A percentile compares a stretch with the other conserved stretches of the same genome.
Conservation (phyloP, 2,113 vertebrate genomes). For the Leucoraja erinaceus region DNA sequence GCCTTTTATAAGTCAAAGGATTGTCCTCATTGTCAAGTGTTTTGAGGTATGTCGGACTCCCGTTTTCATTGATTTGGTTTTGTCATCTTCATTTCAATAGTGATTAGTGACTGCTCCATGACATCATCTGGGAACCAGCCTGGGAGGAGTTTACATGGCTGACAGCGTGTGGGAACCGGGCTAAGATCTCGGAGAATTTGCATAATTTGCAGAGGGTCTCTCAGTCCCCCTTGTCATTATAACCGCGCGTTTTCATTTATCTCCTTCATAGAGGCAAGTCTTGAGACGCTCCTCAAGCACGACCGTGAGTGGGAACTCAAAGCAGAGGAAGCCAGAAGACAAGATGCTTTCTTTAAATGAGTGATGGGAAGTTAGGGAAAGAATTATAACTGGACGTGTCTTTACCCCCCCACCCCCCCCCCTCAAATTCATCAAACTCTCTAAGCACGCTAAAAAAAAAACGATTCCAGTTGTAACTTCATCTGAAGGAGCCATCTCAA, state of each 20-base stretch:
- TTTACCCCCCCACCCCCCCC: neutral
- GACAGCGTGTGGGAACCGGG: conserved; percentile 33
- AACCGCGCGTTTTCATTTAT: conserved; percentile 28
- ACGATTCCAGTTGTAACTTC: neutral
- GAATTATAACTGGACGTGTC: neutral
- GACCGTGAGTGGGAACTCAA: neutral
- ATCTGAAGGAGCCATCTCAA: neutral
- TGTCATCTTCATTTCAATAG: neutral
- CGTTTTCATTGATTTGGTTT: neutral
- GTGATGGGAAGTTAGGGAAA: neutral
- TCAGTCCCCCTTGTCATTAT: conserved; percentile 11
- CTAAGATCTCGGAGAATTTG: conserved; percentile 25
- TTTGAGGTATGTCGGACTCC: neutral
- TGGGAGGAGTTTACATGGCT: conserved; percentile 13
- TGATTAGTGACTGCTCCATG: conserved; percentile 16
- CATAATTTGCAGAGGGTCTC: conserved; percentile 22
- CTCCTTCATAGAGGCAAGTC: neutral
- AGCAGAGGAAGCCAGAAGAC: neutral
- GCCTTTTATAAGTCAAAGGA: neutral
- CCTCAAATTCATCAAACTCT: neutral
- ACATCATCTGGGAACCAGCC: conserved; percentile 19
- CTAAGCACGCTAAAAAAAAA: neutral
- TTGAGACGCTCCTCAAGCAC: neutral
- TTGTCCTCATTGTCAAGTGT: neutral
- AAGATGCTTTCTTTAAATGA: conserved; percentile 10